These are phyloP conservation scores for Thaumatotibia leucotreta DNA, from an alignment of 1,140 invertebrate genomes.

Conservation along the genomic window DNA sequence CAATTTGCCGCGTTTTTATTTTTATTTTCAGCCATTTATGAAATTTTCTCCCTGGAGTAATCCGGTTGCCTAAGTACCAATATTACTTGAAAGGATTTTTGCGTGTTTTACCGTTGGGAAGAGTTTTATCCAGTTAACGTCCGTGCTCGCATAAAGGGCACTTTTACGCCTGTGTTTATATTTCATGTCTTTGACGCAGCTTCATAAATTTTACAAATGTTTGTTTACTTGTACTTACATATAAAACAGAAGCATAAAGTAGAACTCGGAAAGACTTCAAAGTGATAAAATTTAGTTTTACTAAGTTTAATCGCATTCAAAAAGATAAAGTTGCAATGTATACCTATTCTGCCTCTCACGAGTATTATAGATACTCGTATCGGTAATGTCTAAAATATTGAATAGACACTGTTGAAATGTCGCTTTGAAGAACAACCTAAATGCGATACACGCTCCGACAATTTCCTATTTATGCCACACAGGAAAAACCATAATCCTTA, in stretches of 20 bases:
- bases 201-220: slow-evolving; percentile 4
- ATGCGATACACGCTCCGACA: not conserved
- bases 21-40: no score
- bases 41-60: no score
- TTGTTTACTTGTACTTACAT: not conserved
- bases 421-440: not conserved
- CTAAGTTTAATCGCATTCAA: no score
- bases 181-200: not conserved
- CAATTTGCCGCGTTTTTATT: no score
- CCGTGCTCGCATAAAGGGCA: not conserved
- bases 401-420: not conserved
- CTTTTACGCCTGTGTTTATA: slow-evolving; percentile 4
- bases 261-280: not conserved
- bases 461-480: no score
- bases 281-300: no score
- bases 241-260: not conserved
- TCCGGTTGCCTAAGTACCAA: not conserved
- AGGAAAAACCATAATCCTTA: no score
- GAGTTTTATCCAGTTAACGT: not conserved
- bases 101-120: not conserved
- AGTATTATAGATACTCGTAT: not conserved
- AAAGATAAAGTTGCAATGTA: no score
- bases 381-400: not conserved
- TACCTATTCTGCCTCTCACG: not conserved
- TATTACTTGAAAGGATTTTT: not conserved